Conservation (phyloP, 2,113 vertebrate species). For the Mesitornis unicolor region DNA sequence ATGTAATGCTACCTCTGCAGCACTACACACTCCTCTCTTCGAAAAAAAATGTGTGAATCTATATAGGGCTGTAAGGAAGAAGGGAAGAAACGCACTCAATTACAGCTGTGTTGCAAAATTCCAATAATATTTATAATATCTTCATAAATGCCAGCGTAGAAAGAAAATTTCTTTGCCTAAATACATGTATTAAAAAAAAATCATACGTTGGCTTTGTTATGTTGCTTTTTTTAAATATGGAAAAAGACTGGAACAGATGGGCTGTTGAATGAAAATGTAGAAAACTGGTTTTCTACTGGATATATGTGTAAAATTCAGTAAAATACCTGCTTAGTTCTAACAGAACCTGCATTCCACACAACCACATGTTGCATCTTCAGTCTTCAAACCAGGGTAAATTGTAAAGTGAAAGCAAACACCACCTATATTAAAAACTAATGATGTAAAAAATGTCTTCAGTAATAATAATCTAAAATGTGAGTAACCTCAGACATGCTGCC, state of each 20-base stretch:
- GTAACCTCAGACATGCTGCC: constrained; percentile 51
- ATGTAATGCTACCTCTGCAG: neutral
- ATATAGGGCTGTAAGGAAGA: neutral
- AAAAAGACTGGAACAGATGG: neutral
- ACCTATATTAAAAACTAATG: constrained; percentile 62
- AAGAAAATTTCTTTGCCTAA: neutral
- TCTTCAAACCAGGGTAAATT: neutral
- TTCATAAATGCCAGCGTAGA: neutral
- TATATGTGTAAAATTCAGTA: neutral
- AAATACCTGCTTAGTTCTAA: neutral
- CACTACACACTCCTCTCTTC: neutral
- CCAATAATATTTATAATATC: neutral
- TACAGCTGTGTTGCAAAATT: neutral
- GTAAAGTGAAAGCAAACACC: constrained; percentile 1
- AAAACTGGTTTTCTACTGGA: neutral
- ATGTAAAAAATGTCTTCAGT: constrained; percentile 53
- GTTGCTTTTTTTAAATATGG: neutral
- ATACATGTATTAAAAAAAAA: neutral
- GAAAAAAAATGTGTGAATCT: neutral
- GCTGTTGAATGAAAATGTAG: neutral
- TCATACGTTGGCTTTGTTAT: neutral
- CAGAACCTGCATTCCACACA: neutral
- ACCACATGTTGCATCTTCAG: neutral
- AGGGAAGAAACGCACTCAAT: neutral
- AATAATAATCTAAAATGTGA: constrained; percentile 50